These are phyloP conservation scores for Nomada goodeniana DNA, from an alignment of 2,888 invertebrate species.

Conservation along the genomic window DNA sequence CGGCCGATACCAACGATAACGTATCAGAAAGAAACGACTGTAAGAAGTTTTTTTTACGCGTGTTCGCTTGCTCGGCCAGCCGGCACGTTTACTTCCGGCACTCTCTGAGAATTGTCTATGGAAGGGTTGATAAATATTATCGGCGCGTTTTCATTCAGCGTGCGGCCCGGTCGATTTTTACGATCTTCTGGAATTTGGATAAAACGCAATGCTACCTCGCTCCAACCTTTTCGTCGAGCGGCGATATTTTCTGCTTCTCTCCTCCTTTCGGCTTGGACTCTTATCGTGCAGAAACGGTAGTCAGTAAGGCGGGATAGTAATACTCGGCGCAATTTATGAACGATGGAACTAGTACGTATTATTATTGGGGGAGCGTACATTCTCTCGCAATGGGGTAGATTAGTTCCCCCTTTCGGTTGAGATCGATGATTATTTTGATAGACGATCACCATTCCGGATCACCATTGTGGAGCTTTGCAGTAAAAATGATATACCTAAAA, in stretches of 20 bases:
- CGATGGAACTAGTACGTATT: not conserved
- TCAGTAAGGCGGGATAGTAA: slow-evolving; percentile 11
- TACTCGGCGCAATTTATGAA: slow-evolving; percentile 9
- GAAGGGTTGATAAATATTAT: slow-evolving; percentile 37
- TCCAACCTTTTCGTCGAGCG: not conserved
- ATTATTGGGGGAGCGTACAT: no score
- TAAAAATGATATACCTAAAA: no score
- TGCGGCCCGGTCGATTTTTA: not conserved
- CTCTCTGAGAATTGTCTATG: slow-evolving; percentile 20
- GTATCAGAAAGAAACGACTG: slow-evolving; percentile 34
- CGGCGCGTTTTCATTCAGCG: slow-evolving; percentile 6
- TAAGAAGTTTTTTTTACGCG: not conserved
- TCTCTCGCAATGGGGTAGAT: not conserved
- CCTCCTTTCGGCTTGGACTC: not conserved
- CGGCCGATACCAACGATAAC: slow-evolving; percentile 32
- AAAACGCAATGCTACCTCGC: not conserved
- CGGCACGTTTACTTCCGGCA: slow-evolving; percentile 26
- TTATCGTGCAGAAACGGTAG: slow-evolving; percentile 15
- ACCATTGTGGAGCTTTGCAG: not conserved
- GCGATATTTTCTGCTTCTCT: not conserved
- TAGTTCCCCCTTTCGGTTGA: not conserved
- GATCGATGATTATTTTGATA: not conserved
- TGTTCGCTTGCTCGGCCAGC: not conserved
- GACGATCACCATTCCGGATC: not conserved
- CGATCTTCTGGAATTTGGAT: slow-evolving; percentile 21